Evolutionary conservation across 2,888 invertebrate species (phyloP), one percentile per base, ranked within the genome.

Genomic region (Drosophila mercatorum): DNA sequence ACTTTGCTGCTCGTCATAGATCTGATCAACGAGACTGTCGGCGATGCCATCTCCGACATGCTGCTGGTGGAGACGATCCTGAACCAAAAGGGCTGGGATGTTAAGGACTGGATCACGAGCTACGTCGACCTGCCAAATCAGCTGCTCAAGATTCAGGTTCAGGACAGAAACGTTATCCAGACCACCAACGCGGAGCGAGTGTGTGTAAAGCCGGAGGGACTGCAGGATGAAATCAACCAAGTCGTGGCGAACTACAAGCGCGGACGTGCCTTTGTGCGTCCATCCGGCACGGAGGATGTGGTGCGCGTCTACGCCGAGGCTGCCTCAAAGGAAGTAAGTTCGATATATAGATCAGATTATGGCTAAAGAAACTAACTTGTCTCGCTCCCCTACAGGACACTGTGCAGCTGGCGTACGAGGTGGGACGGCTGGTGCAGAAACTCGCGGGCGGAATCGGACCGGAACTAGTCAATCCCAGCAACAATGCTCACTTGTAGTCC

Each of bases 261-360:
- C 78, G 98, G 96, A 0, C 94, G 99, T 60, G 94, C 98, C 5
- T 99, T 99, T 93, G 98, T 98, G 0, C 94, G 99, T 53, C 96
- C 99, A 0, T 99, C 99, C 0, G 99, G 99, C 10, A 99, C 99
- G 0, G 99, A 99, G 93, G 98, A 99, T 92, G 94, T 99, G 12
- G 97, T 99, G 2, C 94, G 99, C 72, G 96, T 99, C 0, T 99
- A 99, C 93, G 98, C 98, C 0, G 99, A 99, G 93, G 98, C 98
- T 3, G 95, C 96, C 31, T 96, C 96, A 5, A 94, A 95, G 88
- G 93, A 94, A 89, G 95, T 95, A 76, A 57, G 47, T 57, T 2
- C 1, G 14, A 34, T n/a, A 36, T 14, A 28, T 3, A 12, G 0
- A 28, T 5, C 14, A 28, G 11, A 14, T 11, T 2, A 31, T 3